These are phyloP conservation scores for Colius striatus DNA, from an alignment of 2,113 vertebrate genomes.

Conservation along the genomic window DNA sequence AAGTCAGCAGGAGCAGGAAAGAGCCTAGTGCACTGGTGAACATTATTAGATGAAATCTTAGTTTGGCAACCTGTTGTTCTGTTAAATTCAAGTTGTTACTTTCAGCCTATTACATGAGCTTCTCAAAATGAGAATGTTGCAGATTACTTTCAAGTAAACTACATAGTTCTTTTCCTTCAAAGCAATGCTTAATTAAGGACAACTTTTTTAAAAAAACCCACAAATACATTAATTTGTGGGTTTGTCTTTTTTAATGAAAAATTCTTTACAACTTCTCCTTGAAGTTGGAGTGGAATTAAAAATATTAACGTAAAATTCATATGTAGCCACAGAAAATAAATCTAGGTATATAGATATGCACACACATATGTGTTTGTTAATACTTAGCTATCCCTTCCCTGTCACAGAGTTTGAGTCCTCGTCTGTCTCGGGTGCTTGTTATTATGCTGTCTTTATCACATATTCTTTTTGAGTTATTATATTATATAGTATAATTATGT, in stretches of 20 bases:
- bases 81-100: conserved; percentile 71
- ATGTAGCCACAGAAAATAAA: neutral
- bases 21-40: conserved; percentile 43
- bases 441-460: neutral
- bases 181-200: neutral
- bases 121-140: neutral
- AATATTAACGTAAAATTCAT: neutral
- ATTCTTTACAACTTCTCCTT: neutral
- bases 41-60: conserved; percentile 76
- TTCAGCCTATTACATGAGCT: neutral
- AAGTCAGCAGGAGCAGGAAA: conserved; percentile 76
- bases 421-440: neutral
- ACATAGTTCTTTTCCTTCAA: neutral
- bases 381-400: neutral
- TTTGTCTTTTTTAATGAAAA: neutral
- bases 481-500: neutral
- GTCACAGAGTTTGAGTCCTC: neutral
- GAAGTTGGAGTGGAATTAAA: neutral
- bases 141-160: neutral
- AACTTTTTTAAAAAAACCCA: neutral
- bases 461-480: neutral
- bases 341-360: neutral
- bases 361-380: neutral
- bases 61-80: conserved; percentile 70
- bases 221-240: neutral